A percentile compares a stretch with the other conserved stretches of the same genome.
phyloP scores from a whole-genome alignment of 2,888 invertebrate genomes.

The Pollenia labialis region DNA sequence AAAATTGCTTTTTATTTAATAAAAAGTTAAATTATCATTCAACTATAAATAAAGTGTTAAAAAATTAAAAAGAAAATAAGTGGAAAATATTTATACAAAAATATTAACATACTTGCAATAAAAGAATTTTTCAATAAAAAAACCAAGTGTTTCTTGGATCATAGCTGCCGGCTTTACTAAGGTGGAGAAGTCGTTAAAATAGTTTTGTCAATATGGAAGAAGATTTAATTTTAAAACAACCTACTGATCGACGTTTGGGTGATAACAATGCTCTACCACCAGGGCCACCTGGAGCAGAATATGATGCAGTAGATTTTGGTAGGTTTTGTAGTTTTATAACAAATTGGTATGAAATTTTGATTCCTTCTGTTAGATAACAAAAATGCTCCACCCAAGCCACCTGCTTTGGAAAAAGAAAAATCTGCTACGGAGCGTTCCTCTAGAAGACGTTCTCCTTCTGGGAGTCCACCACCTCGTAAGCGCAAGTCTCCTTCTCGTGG shows the following conservation, averaged over 20 bases:
- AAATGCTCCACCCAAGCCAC: slow-evolving; percentile 60
- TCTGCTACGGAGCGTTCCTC: slow-evolving; percentile 66
- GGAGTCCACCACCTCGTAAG: slow-evolving; percentile 77
- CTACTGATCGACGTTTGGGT: slow-evolving; percentile 79
- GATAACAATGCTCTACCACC: slow-evolving; percentile 78
- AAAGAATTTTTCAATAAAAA: not conserved
- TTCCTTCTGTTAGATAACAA: slow-evolving; percentile 56
- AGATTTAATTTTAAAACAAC: slow-evolving; percentile 79
- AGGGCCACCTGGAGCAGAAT: slow-evolving; percentile 82
- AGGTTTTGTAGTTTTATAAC: slow-evolving; percentile 38
- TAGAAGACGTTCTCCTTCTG: slow-evolving; percentile 79
- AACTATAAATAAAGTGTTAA: not conserved
- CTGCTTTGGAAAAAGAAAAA: slow-evolving; percentile 70
- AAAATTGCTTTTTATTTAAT: not conserved
- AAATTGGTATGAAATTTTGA: not conserved
- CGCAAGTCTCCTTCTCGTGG: slow-evolving; percentile 76
- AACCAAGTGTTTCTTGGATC: not conserved
- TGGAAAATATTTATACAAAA: not conserved
- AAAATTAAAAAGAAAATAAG: not conserved
- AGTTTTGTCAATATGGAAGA: slow-evolving; percentile 80
- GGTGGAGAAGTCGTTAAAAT: not conserved
- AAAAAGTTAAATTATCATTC: not conserved
- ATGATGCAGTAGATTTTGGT: slow-evolving; percentile 77
- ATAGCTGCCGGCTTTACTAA: slow-evolving; percentile 30
- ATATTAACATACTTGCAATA: not conserved